phyloP scores from a whole-genome alignment of 2,888 invertebrate genomes.

The Noctua janthe region DNA sequence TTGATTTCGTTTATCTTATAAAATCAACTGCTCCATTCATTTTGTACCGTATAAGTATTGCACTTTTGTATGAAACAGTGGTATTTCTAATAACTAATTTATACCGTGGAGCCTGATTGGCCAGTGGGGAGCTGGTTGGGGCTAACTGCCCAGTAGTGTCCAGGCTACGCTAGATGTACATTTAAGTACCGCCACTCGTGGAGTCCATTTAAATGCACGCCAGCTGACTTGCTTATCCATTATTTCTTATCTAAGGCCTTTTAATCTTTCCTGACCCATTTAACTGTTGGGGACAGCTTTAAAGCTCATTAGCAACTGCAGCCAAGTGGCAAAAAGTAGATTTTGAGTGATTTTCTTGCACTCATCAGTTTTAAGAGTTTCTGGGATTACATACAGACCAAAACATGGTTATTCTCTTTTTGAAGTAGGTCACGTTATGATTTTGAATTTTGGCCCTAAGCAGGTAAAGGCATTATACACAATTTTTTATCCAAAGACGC shows the following conservation, averaged over 20 bases:
- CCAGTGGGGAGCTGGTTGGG: not conserved
- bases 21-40: not conserved
- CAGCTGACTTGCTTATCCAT: slow-evolving; percentile 7
- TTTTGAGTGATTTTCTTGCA: slow-evolving; percentile 14
- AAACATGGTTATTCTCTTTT: not conserved
- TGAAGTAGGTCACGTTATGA: not conserved
- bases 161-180: not conserved
- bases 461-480: not conserved
- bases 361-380: slow-evolving; percentile 4
- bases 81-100: not conserved
- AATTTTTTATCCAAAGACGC: not conserved
- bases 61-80: too few species aligned
- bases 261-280: slow-evolving; percentile 36
- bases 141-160: not conserved
- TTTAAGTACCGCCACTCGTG: not conserved
- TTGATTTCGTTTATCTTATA: not conserved
- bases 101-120: not conserved
- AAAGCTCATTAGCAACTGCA: slow-evolving; percentile 28
- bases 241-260: slow-evolving; percentile 28
- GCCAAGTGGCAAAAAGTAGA: slow-evolving; percentile 5
- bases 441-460: not conserved
- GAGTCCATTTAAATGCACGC: slow-evolving; percentile 12
- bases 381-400: not conserved
- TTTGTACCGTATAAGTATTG: not conserved
- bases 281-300: slow-evolving; percentile 18